Evolutionary conservation across 2,888 invertebrate species (phyloP), one percentile per base, ranked within the genome.

Genomic region (Clepsis dumicolana): DNA sequence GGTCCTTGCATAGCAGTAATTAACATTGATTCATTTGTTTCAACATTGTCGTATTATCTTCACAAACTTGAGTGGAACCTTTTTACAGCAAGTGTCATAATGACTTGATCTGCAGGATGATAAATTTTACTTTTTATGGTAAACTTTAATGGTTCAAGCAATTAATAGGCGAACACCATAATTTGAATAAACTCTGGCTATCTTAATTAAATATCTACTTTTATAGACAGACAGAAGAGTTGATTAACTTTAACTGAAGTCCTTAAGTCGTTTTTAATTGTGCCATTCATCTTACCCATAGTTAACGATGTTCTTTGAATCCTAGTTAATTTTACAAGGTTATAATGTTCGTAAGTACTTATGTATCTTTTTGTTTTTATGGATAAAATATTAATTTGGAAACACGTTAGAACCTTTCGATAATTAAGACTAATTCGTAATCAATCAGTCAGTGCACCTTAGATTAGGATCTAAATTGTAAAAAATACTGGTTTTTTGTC

Each of bases 191-290:
- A 65, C 59, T 65, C 38, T 41, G 29, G 38, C 38, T 65, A 65
- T 65, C 65, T 66, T 61, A 66, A 66, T 61, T 66, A 61, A 61
- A 65, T 60, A 60, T 48, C 24, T 16, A n/a, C 61, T 32, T 66
- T 66, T 61, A 53, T 61, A 29, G 29, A 60, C 8, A 18, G 16
- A 18, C 29, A 54, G 5, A 27, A 32, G 29, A 32, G 18, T 32
- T 32, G 18, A 32, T 54, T 54, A 54, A 29, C 32, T 18, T 54
- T 32, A 18, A 29, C 14, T n/a, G n/a, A n/a, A n/a, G n/a, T 16
- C 18, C 27, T 53, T 54, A 32, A 53, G 8, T 53, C 53, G 8
- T 27, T 53, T 52, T 53, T 53, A 53, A 29, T 27, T n/a, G 53
- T 27, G n/a, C 29, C 16, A 16, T 53, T 53, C 29, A 10, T 44